A percentile compares a stretch with the other conserved stretches of the same genome.
Evolutionary conservation across 2,113 vertebrate genomes (phyloP).

Genomic region (Grantiella picta): DNA sequence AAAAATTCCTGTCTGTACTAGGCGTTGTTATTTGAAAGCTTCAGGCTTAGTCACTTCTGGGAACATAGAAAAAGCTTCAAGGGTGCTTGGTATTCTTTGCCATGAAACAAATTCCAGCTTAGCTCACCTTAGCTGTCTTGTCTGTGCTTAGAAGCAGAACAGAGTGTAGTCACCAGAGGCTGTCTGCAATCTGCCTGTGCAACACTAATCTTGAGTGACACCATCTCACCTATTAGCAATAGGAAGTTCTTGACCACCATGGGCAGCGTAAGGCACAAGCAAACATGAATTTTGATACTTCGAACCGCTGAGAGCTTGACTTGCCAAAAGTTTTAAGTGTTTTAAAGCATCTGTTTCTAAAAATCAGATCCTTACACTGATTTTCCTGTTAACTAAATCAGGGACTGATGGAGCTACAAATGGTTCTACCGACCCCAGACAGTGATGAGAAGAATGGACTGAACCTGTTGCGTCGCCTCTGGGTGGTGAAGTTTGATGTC

Average conservation of each 20-base stretch:
- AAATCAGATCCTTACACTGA: background rate
- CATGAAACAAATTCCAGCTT: background rate
- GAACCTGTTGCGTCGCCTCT: conserved; percentile 87
- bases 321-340: background rate
- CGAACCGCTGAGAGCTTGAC: background rate
- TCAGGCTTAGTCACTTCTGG: background rate
- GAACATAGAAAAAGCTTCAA: background rate
- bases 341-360: background rate
- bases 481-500: conserved; percentile 91
- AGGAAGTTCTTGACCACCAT: background rate
- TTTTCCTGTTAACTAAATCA: conserved; percentile 41
- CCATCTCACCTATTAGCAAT: background rate
- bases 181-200: background rate
- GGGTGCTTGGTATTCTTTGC: background rate
- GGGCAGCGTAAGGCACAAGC: background rate
- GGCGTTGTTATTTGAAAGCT: background rate
- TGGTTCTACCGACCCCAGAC: conserved; percentile 90
- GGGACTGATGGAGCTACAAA: conserved; percentile 92
- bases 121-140: background rate
- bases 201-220: background rate
- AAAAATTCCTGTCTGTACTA: background rate
- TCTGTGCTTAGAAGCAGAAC: background rate
- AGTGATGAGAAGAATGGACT: conserved; percentile 84
- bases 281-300: background rate
- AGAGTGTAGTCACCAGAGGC: background rate